Evolutionary conservation across 37 sponge, comb jelly and placozoan species (phyloP).

Genomic region (Eunapius fragilis): DNA sequence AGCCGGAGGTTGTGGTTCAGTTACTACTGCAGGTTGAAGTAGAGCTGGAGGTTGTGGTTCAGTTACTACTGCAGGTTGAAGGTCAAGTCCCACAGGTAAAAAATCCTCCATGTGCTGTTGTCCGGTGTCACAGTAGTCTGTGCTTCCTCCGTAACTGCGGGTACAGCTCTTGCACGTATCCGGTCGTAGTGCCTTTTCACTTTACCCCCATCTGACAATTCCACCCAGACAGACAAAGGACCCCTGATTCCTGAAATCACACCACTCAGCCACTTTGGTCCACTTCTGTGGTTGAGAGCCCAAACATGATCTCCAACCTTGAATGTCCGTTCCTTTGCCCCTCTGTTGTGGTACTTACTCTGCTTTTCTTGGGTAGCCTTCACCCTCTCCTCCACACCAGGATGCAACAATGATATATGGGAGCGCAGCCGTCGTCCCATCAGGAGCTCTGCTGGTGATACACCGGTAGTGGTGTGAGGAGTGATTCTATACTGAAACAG

Average conservation of each 20-base stretch:
- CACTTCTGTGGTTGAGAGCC: background rate
- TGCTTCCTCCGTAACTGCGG: too few relatives aligned
- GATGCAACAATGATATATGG: slow-evolving; percentile 18
- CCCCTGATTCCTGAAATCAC: background rate
- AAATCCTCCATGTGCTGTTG: too few relatives aligned
- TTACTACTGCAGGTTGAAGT: too few relatives aligned
- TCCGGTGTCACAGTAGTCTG: too few relatives aligned
- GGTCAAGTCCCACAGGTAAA: too few relatives aligned
- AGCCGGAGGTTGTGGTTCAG: too few relatives aligned
- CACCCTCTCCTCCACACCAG: slow-evolving; percentile 14
- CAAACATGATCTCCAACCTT: slow-evolving; percentile 1
- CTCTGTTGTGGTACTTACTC: slow-evolving; percentile 1
- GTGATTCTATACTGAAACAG: slow-evolving; percentile 55
- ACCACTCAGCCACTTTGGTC: slow-evolving; percentile 9
- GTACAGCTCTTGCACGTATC: slow-evolving; percentile 1
- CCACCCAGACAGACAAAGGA: background rate
- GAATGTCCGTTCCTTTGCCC: background rate
- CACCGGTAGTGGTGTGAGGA: slow-evolving; percentile 37
- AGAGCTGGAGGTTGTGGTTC: too few relatives aligned
- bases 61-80: too few relatives aligned
- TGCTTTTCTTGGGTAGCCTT: slow-evolving; percentile 13
- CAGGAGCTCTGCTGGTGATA: slow-evolving; percentile 52
- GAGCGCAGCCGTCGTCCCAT: slow-evolving; percentile 35
- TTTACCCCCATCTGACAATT: background rate
- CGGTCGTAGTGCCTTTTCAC: slow-evolving; percentile 3